These are phyloP conservation scores for Latrodectus elegans DNA, from an alignment of 2,888 invertebrate species.

Conservation along the genomic window DNA sequence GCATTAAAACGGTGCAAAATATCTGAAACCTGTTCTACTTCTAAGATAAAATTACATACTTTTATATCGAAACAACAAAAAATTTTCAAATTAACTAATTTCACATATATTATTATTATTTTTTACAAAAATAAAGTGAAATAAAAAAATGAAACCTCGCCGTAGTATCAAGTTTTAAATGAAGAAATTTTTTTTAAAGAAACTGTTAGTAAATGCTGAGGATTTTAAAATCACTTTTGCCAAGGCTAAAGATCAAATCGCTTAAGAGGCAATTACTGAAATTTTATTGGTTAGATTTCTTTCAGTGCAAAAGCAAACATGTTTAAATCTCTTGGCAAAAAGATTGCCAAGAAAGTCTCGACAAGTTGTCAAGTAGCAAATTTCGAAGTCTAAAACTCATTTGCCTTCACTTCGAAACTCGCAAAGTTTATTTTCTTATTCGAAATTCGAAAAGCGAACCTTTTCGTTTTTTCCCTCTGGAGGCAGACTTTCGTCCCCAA, in stretches of 20 bases:
- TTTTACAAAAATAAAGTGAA: too few relatives aligned
- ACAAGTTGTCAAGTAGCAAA: not conserved
- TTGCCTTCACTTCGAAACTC: not conserved
- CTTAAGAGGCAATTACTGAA: not conserved
- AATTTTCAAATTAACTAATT: too few relatives aligned
- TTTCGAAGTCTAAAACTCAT: not conserved
- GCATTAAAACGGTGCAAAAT: too few relatives aligned
- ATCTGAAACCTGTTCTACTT: too few relatives aligned
- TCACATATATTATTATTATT: too few relatives aligned
- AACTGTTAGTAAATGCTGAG: too few relatives aligned
- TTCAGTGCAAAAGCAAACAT: not conserved
- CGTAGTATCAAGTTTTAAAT: too few relatives aligned
- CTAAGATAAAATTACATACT: too few relatives aligned
- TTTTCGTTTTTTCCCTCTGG: not conserved
- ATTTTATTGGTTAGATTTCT: not conserved
- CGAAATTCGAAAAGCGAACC: slow-evolving; percentile 1
- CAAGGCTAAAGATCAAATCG: not conserved
- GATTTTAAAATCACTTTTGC: not conserved
- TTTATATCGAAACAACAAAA: too few relatives aligned
- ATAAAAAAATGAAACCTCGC: too few relatives aligned
- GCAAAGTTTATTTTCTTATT: not conserved
- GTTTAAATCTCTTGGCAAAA: not conserved
- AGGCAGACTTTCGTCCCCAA: not conserved
- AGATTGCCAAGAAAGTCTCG: not conserved
- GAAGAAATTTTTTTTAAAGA: too few relatives aligned